Conservation (phyloP, 2,888 invertebrate genomes). For the Theodoxus fluviatilis region DNA sequence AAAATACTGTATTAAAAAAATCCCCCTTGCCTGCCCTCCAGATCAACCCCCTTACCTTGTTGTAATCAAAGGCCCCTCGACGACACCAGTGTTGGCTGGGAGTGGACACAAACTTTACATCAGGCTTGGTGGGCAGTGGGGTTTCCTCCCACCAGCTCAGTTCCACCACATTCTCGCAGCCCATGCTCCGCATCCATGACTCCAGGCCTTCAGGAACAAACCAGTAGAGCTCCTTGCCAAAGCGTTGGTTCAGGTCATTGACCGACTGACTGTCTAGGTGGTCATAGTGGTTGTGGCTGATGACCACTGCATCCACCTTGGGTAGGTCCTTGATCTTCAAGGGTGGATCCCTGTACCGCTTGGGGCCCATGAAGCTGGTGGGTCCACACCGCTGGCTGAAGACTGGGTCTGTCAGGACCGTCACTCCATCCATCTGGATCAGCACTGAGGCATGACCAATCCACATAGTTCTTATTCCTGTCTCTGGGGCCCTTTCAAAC, state of each 20-base stretch:
- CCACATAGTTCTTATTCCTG: slow-evolving; percentile 64
- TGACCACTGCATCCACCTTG: slow-evolving; percentile 65
- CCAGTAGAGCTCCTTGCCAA: slow-evolving; percentile 58
- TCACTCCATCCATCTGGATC: slow-evolving; percentile 65
- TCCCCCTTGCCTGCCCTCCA: too few species aligned
- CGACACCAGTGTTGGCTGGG: slow-evolving; percentile 70
- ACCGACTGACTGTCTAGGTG: slow-evolving; percentile 65
- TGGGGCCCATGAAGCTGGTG: slow-evolving; percentile 56
- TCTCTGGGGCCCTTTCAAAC: slow-evolving; percentile 37
- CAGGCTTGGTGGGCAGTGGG: too few species aligned
- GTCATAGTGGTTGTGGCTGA: slow-evolving; percentile 69
- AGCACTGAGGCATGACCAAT: slow-evolving; percentile 68
- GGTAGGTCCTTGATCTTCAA: slow-evolving; percentile 65
- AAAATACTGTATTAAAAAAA: too few species aligned
- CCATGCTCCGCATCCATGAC: slow-evolving; percentile 59
- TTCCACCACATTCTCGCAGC: slow-evolving; percentile 65
- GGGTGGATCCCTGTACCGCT: slow-evolving; percentile 60
- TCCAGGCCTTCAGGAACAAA: slow-evolving; percentile 67
- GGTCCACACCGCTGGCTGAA: slow-evolving; percentile 65
- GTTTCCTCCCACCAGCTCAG: slow-evolving; percentile 67
- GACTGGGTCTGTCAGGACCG: slow-evolving; percentile 68
- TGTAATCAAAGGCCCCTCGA: slow-evolving; percentile 63
- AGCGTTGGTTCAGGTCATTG: slow-evolving; percentile 42
- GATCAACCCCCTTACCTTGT: slow-evolving; percentile 65
- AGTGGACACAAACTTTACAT: slow-evolving; percentile 63